Conservation (phyloP, 2,888 invertebrate genomes). For the Geophilus truncorum region DNA sequence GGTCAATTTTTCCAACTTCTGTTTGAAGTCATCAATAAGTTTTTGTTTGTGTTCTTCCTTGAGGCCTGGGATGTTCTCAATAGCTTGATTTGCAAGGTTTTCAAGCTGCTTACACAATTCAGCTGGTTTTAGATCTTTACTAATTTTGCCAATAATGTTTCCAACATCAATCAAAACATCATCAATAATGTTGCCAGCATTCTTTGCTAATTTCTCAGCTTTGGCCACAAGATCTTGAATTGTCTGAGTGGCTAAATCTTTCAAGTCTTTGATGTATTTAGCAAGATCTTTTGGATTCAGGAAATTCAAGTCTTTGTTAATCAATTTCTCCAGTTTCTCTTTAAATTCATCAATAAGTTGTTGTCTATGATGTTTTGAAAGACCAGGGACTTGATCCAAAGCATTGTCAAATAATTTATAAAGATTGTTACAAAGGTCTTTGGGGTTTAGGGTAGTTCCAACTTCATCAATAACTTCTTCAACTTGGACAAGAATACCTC, state of each 20-base stretch:
- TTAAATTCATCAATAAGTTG: background rate
- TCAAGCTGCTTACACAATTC: too few relatives aligned
- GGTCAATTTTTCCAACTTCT: background rate
- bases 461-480: background rate
- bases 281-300: too few relatives aligned
- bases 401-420: background rate
- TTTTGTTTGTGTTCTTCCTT: background rate
- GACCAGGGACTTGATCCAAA: background rate
- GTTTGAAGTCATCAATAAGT: background rate
- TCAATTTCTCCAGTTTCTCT: background rate
- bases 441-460: background rate
- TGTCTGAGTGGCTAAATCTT: too few relatives aligned
- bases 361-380: background rate
- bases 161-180: too few relatives aligned
- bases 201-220: too few relatives aligned
- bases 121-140: too few relatives aligned
- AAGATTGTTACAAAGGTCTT: background rate
- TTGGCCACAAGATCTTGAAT: too few relatives aligned
- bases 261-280: too few relatives aligned
- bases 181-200: too few relatives aligned
- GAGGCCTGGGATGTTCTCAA: background rate
- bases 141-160: too few relatives aligned
- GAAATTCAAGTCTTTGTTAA: too few relatives aligned
- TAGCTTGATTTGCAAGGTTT: too few relatives aligned
- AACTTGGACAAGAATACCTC: background rate